Base-by-base conservation (phyloP, 2,888 invertebrate species). In the Hypercompe scribonia region DNA sequence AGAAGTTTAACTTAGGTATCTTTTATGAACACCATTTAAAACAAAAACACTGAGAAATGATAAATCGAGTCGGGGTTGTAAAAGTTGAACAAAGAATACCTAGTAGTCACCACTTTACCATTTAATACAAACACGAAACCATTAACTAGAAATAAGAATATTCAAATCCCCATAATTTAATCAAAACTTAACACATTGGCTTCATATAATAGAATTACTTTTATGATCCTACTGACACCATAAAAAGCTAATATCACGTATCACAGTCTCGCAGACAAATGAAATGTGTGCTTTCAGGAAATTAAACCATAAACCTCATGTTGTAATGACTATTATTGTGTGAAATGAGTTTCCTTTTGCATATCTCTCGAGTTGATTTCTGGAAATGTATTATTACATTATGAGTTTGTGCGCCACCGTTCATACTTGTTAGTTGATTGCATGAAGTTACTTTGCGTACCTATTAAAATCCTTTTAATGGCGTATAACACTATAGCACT, bases 271-370 rank as follows among this genome's bases (percentile, higher is more conserved):
- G 78, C 85, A 88, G 87, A 89, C 90, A 89, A 91, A 92, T 90
- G 90, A 88, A 91, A 90, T 88, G 90, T 83, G 83, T 81, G 88
- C 91, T 90, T 90, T 91, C 94, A 94, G 95, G 95, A 95, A 95
- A 95, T 95, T 93, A 95, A 94, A 91, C 91, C 90, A 93, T 94
- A 93, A 94, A 93, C 84, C 83, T 81, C 83, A 87, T 84, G 87
- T 81, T 80, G 88, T 90, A 91, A 93, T 89, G 89, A 87, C 78
- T 84, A 90, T 90, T 90, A 88, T 92, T 85, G 88, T 75, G 58
- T 84, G 78, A 68, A 81, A 81, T 86, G 84, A 85, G 84, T 85
- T 86, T 88, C 86, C 88, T 84, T 84, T 87, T 87, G 84, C 87
- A 85, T 87, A 86, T 86, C 79, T 83, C 77, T 63, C n/a, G 24